Conservation (phyloP, 2,888 invertebrate species). For the Unio delphinus region DNA sequence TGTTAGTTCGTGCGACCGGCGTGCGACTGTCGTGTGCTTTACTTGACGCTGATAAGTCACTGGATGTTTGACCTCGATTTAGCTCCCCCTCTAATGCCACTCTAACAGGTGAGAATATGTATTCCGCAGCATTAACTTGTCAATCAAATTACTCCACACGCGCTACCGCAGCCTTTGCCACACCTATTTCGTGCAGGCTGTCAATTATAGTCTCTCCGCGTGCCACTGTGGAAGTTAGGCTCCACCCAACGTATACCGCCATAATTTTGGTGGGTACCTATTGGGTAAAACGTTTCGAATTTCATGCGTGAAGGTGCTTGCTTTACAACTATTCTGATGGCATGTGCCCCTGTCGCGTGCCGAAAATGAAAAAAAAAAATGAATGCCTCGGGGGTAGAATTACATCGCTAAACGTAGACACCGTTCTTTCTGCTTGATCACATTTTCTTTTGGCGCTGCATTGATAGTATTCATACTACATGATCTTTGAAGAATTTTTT, state of each 20-base stretch:
- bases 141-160: conserved; percentile 33
- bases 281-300: no score
- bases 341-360: conserved; percentile 28
- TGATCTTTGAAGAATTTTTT: no score
- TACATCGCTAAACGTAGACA: conserved; percentile 37
- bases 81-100: conserved; percentile 24
- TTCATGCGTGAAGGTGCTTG: no score
- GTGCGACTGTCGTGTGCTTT: conserved; percentile 41
- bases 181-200: conserved; percentile 23
- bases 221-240: conserved; percentile 18
- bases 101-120: conserved; percentile 33
- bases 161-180: conserved; percentile 26
- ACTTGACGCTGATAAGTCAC: conserved; percentile 27
- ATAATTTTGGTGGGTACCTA: no score
- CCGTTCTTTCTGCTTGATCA: conserved; percentile 28
- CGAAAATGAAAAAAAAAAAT: neutral
- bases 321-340: no score
- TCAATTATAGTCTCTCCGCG: conserved; percentile 26
- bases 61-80: conserved; percentile 28
- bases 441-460: conserved; percentile 12
- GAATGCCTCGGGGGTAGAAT: conserved; percentile 7
- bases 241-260: no score
- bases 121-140: conserved; percentile 23
- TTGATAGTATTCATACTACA: no score
- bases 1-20: conserved; percentile 33